Conservation (phyloP, 2,113 vertebrate genomes). For the Craseonycteris thonglongyai region DNA sequence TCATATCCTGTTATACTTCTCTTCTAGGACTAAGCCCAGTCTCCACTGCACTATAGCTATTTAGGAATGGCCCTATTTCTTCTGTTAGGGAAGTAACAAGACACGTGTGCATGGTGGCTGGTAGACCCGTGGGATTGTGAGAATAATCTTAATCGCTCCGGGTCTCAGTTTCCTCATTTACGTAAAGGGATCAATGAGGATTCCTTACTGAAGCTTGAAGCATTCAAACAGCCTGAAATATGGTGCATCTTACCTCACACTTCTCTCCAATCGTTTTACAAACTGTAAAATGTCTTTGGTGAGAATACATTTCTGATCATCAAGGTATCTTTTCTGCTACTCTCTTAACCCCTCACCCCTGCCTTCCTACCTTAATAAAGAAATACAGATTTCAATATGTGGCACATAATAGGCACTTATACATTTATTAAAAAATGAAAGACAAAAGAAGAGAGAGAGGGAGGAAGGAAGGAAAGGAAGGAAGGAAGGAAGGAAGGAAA, state of each 20-base stretch:
- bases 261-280: background rate
- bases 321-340: background rate
- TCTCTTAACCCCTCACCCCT: background rate
- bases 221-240: background rate
- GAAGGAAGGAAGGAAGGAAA: rapidly evolving
- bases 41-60: background rate
- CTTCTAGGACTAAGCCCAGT: background rate
- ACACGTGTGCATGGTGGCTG: background rate
- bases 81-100: background rate
- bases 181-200: background rate
- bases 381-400: background rate
- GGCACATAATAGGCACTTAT: background rate
- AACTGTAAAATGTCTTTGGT: background rate
- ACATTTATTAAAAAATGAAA: background rate
- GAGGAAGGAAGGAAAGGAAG: too few relatives aligned
- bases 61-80: background rate
- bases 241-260: too few relatives aligned
- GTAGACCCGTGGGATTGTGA: background rate
- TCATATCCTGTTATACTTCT: background rate
- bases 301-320: background rate
- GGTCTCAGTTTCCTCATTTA: background rate
- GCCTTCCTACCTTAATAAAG: background rate
- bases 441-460: too few relatives aligned
- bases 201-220: background rate
- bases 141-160: background rate